A percentile compares a stretch with the other conserved stretches of the same genome.
Evolutionary conservation across 2,113 vertebrate species (phyloP).

Genomic region (Motacilla alba): DNA sequence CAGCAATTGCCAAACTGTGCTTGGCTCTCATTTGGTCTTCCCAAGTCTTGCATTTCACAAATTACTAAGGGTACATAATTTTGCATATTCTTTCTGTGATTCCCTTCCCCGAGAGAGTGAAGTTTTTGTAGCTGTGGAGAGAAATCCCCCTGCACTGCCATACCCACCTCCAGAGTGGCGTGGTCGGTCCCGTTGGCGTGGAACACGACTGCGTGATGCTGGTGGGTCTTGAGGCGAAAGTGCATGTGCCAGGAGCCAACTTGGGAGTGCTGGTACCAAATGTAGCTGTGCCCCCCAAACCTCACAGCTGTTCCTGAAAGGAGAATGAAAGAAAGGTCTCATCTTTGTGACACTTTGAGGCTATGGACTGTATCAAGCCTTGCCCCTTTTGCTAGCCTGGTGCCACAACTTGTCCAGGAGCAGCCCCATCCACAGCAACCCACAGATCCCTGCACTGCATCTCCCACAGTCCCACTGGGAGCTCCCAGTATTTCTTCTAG

Average conservation of each 20-base stretch:
- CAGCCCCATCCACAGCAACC: not conserved
- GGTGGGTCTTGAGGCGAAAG: slow-evolving; percentile 85
- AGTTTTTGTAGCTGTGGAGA: not conserved
- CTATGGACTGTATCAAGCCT: not conserved
- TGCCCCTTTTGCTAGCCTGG: not conserved
- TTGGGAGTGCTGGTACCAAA: slow-evolving; percentile 75
- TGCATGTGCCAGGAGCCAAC: slow-evolving; percentile 72
- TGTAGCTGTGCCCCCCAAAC: slow-evolving; percentile 83
- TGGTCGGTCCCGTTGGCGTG: slow-evolving; percentile 73
- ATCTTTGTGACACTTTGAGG: not conserved
- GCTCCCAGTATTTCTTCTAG: not conserved
- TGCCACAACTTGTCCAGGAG: not conserved
- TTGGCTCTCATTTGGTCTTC: not conserved
- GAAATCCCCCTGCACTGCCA: not conserved
- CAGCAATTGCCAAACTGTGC: not conserved
- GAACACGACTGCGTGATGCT: slow-evolving; percentile 74
- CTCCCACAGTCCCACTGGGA: not conserved
- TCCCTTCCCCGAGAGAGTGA: not conserved
- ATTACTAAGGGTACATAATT: not conserved
- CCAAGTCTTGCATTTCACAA: not conserved
- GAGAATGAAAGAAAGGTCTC: not conserved
- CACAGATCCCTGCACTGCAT: not conserved
- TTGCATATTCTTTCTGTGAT: not conserved
- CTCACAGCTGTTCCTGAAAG: slow-evolving; percentile 82
- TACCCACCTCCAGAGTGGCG: slow-evolving; percentile 80